A percentile compares a stretch with the other conserved stretches of the same genome.
Conservation (phyloP, 2,113 vertebrate species). For the Hemichromis elongatus region DNA sequence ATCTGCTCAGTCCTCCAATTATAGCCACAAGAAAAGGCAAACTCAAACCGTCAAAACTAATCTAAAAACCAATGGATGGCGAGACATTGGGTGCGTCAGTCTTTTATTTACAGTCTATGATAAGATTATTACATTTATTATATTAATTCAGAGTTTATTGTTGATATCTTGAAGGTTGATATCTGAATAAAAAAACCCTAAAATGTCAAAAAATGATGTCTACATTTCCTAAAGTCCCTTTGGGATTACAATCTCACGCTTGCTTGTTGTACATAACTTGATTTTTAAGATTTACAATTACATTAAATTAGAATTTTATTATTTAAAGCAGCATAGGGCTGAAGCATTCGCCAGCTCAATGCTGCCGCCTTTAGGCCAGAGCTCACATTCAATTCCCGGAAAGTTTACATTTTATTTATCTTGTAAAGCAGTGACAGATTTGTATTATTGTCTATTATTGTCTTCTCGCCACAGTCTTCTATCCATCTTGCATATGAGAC, state of each 20-base stretch:
- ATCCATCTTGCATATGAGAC: not conserved
- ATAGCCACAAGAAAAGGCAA: not conserved
- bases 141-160: not conserved
- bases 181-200: not conserved
- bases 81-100: not conserved
- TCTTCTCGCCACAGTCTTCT: too few species aligned
- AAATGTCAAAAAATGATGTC: not conserved
- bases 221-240: not conserved
- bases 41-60: too few species aligned
- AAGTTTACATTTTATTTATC: not conserved
- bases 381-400: not conserved
- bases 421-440: not conserved
- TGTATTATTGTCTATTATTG: not conserved
- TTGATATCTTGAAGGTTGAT: not conserved
- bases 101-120: not conserved
- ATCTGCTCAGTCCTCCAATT: not conserved
- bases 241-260: not conserved
- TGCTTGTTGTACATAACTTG: not conserved
- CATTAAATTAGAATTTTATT: not conserved
- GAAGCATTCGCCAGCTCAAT: not conserved
- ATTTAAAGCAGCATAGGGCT: not conserved
- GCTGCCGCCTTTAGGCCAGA: slow-evolving; percentile 17
- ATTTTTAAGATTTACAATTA: not conserved
- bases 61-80: not conserved
- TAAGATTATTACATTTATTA: not conserved